Evolutionary conservation across 2,113 vertebrate genomes (phyloP).

Genomic region (Seriola quinqueradiata): DNA sequence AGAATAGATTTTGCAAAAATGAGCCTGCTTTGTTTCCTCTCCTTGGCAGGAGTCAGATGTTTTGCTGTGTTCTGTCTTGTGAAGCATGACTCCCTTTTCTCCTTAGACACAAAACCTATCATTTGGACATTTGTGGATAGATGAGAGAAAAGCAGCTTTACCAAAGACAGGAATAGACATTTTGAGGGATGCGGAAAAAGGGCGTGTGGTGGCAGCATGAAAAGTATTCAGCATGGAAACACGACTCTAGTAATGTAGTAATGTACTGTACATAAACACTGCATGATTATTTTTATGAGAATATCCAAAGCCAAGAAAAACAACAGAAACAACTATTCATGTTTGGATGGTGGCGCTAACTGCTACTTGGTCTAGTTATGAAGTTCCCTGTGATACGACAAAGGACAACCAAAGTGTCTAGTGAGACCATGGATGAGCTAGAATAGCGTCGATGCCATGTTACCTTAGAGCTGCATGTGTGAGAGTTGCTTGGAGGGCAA

Average conservation of each 20-base stretch:
- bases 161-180: conserved; percentile 74
- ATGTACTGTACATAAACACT: not conserved
- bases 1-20: conserved; percentile 67
- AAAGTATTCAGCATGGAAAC: conserved; percentile 43
- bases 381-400: not conserved
- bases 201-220: conserved; percentile 58
- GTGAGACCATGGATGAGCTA: not conserved
- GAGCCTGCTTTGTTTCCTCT: conserved; percentile 69
- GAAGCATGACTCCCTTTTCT: conserved; percentile 69
- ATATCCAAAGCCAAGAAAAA: conserved; percentile 23
- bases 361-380: not conserved
- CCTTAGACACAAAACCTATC: conserved; percentile 70
- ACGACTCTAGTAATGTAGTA: conserved; percentile 17
- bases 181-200: conserved; percentile 58
- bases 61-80: conserved; percentile 69
- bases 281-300: conserved; percentile 14
- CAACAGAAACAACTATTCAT: not conserved
- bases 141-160: conserved; percentile 56
- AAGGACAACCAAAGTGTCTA: not conserved
- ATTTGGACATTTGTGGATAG: conserved; percentile 77
- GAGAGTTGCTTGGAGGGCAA: conserved; percentile 49
- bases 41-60: conserved; percentile 68
- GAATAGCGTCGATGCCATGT: not conserved
- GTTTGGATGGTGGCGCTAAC: not conserved
- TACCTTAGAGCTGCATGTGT: not conserved